Base-by-base conservation (phyloP, 2,113 vertebrate genomes). In the Plecotus auritus region DNA sequence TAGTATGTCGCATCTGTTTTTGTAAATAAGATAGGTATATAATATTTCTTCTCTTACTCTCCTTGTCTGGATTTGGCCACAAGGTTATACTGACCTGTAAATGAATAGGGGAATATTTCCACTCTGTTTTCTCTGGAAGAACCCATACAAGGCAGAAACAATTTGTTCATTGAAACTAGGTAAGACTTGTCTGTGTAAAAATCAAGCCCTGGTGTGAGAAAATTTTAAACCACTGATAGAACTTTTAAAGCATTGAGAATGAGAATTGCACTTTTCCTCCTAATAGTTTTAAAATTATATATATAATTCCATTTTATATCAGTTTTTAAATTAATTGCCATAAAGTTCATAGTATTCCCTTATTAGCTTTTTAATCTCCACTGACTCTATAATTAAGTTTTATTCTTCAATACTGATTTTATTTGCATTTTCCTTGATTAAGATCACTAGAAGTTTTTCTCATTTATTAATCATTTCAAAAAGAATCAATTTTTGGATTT, bases 371-470 rank as follows among this genome's bases (percentile, higher is more conserved):
- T 85, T 69, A 32, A 82, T 84, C 76, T 92, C 28, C 89, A 32
- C 10, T 49, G 32, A 59, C 10, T 81, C n/a, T 56, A 5, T 78
- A n/a, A 67, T 87, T 70, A 35, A 73, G 20, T 76, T 85, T 76
- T 10, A 86, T 35, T 93, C 77, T 74, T 91, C n/a, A 61, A n/a
- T 93, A 4, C 35, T 94, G n/a, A 88, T 85, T 91, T 94, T 64
- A 54, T 70, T 56, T 85, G 2, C 61, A 22, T 89, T 83, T 94
- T 83, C 2, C 37, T 73, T 78, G 42, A 76, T 80, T 22, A 90
- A 77, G 47, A 16, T 83, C 28, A 73, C 22, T 82, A 35, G 32
- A 93, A 37, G 2, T 61, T 93, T 90, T 89, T 85, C 40, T 90
- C 30, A 73, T 45, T 7, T 51, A 18, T 69, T 92, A 51, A 26